Evolutionary conservation across 2,113 vertebrate species (phyloP).

Genomic region (Neolamprologus sp.): DNA sequence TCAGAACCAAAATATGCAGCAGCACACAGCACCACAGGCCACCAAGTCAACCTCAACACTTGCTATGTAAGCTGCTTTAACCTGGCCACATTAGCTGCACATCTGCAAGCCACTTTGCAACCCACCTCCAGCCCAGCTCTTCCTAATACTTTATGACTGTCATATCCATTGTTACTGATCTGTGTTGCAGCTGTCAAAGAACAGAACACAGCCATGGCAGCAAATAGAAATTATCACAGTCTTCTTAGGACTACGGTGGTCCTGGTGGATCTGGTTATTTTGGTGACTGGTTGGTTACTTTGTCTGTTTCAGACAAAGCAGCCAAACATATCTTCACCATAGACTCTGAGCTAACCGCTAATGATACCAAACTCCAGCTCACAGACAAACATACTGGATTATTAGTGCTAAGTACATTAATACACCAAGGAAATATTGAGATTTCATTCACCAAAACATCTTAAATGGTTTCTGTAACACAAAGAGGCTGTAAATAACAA

Average conservation of each 20-base stretch:
- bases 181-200: not conserved
- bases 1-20: not conserved
- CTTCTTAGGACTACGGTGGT: not conserved
- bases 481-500: not conserved
- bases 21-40: not conserved
- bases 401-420: not conserved
- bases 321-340: not conserved
- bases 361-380: not conserved
- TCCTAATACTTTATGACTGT: not conserved
- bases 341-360: not conserved
- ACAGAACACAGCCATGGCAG: not conserved
- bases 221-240: not conserved
- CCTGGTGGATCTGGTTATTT: not conserved
- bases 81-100: not conserved
- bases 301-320: not conserved
- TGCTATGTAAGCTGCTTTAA: not conserved
- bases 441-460: not conserved
- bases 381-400: not conserved
- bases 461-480: not conserved
- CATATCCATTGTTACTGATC: not conserved
- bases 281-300: not conserved
- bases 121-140: not conserved
- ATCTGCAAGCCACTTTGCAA: not conserved
- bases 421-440: not conserved
- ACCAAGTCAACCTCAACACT: not conserved